Evolutionary conservation across 1,140 invertebrate genomes (phyloP).

Genomic region (Mamestra configurata): DNA sequence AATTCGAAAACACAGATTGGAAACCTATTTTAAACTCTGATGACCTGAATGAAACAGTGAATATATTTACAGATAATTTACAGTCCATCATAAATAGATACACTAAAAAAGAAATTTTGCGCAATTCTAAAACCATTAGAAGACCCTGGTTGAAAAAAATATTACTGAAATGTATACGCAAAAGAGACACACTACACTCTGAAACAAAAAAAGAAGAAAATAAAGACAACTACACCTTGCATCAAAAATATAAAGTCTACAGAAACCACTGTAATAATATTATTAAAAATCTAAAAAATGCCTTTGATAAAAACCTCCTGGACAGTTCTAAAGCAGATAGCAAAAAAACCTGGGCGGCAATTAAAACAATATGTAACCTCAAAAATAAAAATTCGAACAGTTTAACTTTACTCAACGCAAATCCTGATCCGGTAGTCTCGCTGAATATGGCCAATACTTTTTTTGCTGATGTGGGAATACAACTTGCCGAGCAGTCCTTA

Average conservation of each 20-base stretch:
- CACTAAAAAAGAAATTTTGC: neutral
- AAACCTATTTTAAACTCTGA: neutral
- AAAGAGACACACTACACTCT: neutral
- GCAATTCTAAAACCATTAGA: neutral
- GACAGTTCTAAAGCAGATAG: neutral
- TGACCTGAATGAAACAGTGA: neutral
- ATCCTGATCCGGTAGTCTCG: neutral
- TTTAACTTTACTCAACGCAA: neutral
- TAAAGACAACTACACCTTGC: neutral
- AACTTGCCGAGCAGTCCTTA: no score
- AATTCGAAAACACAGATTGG: neutral
- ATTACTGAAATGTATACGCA: neutral
- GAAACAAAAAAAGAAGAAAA: neutral
- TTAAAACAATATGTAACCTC: neutral
- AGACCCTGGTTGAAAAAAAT: neutral
- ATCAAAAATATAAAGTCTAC: slow-evolving; percentile 10
- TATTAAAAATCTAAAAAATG: neutral
- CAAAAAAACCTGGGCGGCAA: neutral
- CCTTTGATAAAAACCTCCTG: neutral
- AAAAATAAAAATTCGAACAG: neutral
- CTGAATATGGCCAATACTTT: neutral
- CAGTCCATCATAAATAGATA: neutral
- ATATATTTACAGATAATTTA: neutral
- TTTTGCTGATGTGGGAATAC: no score
- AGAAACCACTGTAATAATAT: slow-evolving; percentile 6